Conservation (phyloP, 2,113 vertebrate species). For the Herpailurus yagouaroundi region DNA sequence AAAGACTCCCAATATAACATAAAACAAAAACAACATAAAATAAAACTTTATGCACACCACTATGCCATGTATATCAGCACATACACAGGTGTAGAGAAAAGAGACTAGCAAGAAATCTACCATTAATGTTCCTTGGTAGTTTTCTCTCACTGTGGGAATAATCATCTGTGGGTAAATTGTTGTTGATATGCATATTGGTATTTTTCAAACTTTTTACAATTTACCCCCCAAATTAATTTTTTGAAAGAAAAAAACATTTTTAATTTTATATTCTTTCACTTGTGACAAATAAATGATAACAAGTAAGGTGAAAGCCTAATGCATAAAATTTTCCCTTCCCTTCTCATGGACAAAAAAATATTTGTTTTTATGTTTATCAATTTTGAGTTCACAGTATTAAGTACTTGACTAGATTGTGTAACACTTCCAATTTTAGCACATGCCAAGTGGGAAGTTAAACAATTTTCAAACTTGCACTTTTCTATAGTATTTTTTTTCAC, state of each 20-base stretch:
- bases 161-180: not conserved
- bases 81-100: not conserved
- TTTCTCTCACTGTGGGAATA: not conserved
- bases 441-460: not conserved
- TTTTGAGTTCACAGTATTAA: slow-evolving; percentile 42
- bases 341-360: not conserved
- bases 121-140: not conserved
- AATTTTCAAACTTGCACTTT: slow-evolving; percentile 24
- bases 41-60: slow-evolving; percentile 11
- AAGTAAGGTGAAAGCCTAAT: not conserved
- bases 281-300: not conserved
- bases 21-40: slow-evolving; percentile 32
- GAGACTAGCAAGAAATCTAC: not conserved
- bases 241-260: not conserved
- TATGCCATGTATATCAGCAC: not conserved
- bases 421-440: not conserved
- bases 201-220: not conserved
- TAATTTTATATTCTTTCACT: slow-evolving; percentile 3
- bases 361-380: not conserved
- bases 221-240: not conserved
- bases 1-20: not conserved
- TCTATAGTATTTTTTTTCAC: not conserved
- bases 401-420: not conserved
- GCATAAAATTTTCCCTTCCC: slow-evolving; percentile 12
- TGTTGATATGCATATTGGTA: not conserved